A percentile compares a stretch with the other conserved stretches of the same genome.
phyloP scores from a whole-genome alignment of 2,888 invertebrate species.

The Barypeithes pellucidus region DNA sequence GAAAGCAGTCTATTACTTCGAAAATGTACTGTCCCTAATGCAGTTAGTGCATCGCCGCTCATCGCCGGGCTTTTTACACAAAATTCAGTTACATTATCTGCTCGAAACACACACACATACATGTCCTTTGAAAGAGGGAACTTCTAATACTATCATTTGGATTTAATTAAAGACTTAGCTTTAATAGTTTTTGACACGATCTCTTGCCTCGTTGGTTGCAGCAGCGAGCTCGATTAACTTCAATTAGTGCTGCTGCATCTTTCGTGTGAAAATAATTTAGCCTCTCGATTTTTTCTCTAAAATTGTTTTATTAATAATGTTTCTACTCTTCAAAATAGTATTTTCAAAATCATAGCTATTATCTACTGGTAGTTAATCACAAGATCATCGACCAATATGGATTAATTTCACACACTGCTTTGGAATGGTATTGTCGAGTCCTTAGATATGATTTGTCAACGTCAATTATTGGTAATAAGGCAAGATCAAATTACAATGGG shows the following conservation, averaged over 20 bases:
- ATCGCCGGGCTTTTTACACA: conserved; percentile 66
- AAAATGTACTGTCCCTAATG: conserved; percentile 69
- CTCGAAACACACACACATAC: conserved; percentile 42
- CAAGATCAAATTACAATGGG: too few species aligned
- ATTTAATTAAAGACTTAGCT: conserved; percentile 53
- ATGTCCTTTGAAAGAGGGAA: conserved; percentile 46
- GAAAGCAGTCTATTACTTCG: conserved; percentile 70
- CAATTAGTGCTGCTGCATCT: background rate
- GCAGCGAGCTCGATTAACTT: conserved; percentile 23
- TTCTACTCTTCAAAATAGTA: too few species aligned
- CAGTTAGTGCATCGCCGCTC: conserved; percentile 66
- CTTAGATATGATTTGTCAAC: too few species aligned
- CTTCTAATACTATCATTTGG: conserved; percentile 53
- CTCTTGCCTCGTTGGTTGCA: conserved; percentile 35
- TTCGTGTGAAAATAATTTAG: conserved; percentile 8
- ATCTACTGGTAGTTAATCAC: too few species aligned
- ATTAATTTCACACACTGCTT: too few species aligned
- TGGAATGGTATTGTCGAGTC: too few species aligned
- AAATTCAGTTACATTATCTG: conserved; percentile 66
- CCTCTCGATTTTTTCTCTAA: background rate
- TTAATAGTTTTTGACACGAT: conserved; percentile 50
- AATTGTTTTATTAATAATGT: too few species aligned
- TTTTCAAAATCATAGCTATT: too few species aligned
- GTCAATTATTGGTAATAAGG: too few species aligned
- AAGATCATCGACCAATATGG: too few species aligned